Conservation (phyloP, 2,888 invertebrate species). For the Leuctra nigra region DNA sequence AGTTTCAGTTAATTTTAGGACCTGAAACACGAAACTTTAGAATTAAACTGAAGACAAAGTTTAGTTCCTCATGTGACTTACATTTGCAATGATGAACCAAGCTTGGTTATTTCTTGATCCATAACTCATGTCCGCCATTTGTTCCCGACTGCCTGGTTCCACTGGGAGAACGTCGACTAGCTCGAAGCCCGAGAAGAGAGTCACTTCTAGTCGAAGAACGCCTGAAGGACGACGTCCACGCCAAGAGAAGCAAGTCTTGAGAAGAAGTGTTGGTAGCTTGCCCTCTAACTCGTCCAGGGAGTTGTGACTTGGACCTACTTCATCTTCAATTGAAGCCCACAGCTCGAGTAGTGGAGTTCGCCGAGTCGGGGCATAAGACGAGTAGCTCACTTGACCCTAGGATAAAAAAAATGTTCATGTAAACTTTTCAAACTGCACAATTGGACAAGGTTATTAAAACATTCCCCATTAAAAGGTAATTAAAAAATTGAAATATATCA, state of each 20-base stretch:
- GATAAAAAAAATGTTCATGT: too few relatives aligned
- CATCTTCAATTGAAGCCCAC: constrained; percentile 57
- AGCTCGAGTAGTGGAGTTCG: constrained; percentile 52
- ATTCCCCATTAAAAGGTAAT: too few relatives aligned
- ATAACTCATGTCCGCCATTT: constrained; percentile 51
- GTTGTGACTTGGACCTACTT: constrained; percentile 54
- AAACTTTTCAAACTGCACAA: too few relatives aligned
- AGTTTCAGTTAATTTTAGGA: too few relatives aligned
- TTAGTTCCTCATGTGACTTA: too few relatives aligned
- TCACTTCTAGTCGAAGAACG: constrained; percentile 53
- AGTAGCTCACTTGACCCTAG: constrained; percentile 56
- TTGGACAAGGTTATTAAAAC: too few relatives aligned
- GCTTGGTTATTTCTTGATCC: constrained; percentile 54
- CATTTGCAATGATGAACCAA: constrained; percentile 60
- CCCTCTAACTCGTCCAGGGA: constrained; percentile 59
- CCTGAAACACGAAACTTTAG: too few relatives aligned
- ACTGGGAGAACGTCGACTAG: constrained; percentile 47
- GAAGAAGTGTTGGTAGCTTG: constrained; percentile 54
- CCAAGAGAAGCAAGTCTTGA: constrained; percentile 56
- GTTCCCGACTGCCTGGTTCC: not conserved
- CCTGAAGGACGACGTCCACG: constrained; percentile 54
- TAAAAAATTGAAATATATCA: too few relatives aligned
- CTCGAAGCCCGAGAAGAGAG: constrained; percentile 58
- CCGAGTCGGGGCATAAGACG: constrained; percentile 52
- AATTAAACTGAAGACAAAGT: too few relatives aligned